Base-by-base conservation (phyloP, 2,888 invertebrate species). In the Xanthia togata region DNA sequence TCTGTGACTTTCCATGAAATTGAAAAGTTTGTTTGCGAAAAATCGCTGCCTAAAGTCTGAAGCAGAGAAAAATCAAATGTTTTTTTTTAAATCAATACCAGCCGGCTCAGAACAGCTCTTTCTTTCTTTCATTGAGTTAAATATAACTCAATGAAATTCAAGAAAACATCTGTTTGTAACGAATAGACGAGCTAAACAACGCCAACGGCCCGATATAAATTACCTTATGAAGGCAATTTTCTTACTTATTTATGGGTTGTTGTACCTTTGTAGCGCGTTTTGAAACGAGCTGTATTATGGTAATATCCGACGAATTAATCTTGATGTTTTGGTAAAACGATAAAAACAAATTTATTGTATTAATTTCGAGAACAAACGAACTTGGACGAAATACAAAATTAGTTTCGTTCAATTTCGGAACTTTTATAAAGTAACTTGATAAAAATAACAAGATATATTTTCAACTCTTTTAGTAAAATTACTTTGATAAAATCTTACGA, bases 171-270 rank as follows among this genome's bases (percentile, higher is more conserved):
- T 82, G 82, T 83, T 83, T 77, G 26, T 31, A 84, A 74, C 50
- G 60, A 84, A 84, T 83, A 69, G 74, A 72, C 73, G 75, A 74
- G 81, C 63, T 77, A 62, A 78, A 77, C 81, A 82, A 78, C 76
- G 81, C 76, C 81, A 82, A 78, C 76, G 81, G 67, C 75, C 83
- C 83, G 78, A 78, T 86, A 91, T 91, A 93, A 91, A 91, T 92
- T 91, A 91, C 89, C 87, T 90, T 90, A 89, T 87, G 86, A 89
- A 89, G 87, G 90, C 91, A 91, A 92, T 93, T 91, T 88, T 83
- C 86, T 86, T 86, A 79, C 88, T 90, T 91, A 91, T 93, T 92
- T 91, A 91, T 89, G 83, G 86, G 86, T 86, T 77, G 79, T 76
- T 84, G 80, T 87, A 83, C 85, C 87, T 87, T 81, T 86, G 82